These are phyloP conservation scores for Arctopsyche grandis DNA, from an alignment of 1,140 invertebrate species.

Conservation along the genomic window DNA sequence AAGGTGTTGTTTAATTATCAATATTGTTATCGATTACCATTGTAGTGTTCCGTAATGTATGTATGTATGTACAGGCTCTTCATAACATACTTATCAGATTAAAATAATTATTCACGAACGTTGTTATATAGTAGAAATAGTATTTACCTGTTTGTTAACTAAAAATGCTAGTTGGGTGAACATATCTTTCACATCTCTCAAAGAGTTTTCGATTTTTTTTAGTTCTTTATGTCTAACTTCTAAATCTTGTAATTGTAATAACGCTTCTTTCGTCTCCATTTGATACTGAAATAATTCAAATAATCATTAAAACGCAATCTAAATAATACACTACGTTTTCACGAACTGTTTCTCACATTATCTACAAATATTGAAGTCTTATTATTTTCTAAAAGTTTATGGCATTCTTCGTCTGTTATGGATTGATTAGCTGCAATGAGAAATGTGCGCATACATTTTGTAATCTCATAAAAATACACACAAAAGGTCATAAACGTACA, in stretches of 20 bases:
- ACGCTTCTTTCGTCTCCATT: constrained; percentile 82
- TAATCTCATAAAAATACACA: constrained; percentile 1
- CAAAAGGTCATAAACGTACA: neutral
- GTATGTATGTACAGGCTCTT: too few relatives aligned
- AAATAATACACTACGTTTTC: constrained; percentile 5
- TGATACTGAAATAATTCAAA: constrained; percentile 72
- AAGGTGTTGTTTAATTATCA: constrained; percentile 4
- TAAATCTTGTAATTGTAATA: constrained; percentile 82
- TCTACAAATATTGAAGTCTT: constrained; percentile 70
- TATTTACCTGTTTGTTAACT: constrained; percentile 75
- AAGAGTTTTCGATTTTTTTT: constrained; percentile 82
- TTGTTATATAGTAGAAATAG: constrained; percentile 48
- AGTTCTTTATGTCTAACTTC: constrained; percentile 86
- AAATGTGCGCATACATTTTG: constrained; percentile 36
- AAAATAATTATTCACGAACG: too few relatives aligned
- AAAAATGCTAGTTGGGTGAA: constrained; percentile 83
- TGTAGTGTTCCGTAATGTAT: neutral
- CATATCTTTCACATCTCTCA: constrained; percentile 83
- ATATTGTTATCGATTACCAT: neutral
- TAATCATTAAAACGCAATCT: neutral
- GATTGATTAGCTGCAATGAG: constrained; percentile 66
- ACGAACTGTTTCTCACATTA: constrained; percentile 62
- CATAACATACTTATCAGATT: too few relatives aligned
- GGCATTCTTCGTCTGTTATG: constrained; percentile 68
- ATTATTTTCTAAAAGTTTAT: constrained; percentile 66